These are phyloP conservation scores for Notechis scutatus DNA, from an alignment of 2,113 vertebrate genomes.

Conservation along the genomic window DNA sequence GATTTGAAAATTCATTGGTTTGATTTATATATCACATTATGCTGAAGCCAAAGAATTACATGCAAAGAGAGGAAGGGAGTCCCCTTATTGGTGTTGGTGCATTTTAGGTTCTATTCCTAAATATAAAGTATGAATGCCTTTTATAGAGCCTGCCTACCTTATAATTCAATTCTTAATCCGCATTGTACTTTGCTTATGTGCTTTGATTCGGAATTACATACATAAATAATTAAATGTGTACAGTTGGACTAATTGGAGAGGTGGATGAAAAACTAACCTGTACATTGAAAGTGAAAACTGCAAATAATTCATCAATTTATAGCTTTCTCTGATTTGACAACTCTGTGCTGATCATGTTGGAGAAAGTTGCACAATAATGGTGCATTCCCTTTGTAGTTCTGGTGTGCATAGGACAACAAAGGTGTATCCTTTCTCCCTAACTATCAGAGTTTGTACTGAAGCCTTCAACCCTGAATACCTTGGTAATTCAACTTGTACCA, in stretches of 20 bases:
- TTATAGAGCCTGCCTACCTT: background rate
- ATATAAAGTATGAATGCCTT: background rate
- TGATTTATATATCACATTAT: background rate
- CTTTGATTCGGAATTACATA: background rate
- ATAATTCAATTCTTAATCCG: background rate
- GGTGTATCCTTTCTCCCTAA: background rate
- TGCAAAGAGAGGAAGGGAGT: background rate
- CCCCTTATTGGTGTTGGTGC: background rate
- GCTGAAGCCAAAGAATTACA: background rate
- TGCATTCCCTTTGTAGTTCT: background rate
- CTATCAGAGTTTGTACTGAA: background rate
- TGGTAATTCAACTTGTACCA: background rate
- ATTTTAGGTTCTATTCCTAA: background rate
- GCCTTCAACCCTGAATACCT: background rate
- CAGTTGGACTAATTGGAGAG: background rate
- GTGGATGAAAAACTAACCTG: background rate
- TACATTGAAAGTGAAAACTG: background rate
- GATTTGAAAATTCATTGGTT: background rate
- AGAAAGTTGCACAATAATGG: background rate
- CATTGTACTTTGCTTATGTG: background rate
- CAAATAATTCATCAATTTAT: background rate
- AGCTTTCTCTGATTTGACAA: background rate
- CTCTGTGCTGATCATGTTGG: background rate
- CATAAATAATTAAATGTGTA: background rate
- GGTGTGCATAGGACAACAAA: background rate